These are phyloP conservation scores for Adelognathus sp. DNA, from an alignment of 2,888 invertebrate species.

Conservation along the genomic window DNA sequence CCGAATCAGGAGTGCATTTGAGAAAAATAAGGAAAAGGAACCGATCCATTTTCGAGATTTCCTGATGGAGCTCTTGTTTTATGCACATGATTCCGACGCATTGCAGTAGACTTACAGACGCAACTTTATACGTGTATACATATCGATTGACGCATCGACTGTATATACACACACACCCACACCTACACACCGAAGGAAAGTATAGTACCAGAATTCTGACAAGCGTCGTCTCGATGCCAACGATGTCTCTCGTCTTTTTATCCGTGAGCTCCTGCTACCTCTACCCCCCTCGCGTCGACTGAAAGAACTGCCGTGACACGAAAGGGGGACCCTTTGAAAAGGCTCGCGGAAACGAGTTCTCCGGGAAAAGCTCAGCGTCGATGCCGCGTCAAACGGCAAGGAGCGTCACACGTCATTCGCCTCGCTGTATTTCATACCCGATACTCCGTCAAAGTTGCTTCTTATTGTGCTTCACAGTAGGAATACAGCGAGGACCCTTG, in stretches of 20 bases:
- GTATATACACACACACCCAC: no score
- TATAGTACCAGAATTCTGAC: conserved; percentile 48
- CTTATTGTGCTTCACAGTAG: conserved; percentile 27
- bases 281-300: conserved; percentile 11
- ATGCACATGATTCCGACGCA: conserved; percentile 47
- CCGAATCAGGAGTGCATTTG: no score
- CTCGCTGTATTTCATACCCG: conserved; percentile 31
- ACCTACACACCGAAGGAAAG: conserved; percentile 25
- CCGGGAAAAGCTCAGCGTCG: conserved; percentile 54
- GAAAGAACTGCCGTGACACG: conserved; percentile 38
- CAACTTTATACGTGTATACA: conserved; percentile 17
- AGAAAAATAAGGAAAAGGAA: no score
- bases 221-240: conserved; percentile 52
- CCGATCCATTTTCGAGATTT: background rate
- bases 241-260: conserved; percentile 26
- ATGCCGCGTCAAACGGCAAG: conserved; percentile 53
- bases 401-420: conserved; percentile 54
- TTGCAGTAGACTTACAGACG: conserved; percentile 42
- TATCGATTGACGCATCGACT: conserved; percentile 47
- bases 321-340: conserved; percentile 42
- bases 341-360: conserved; percentile 44
- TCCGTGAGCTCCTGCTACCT: conserved; percentile 13
- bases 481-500: conserved; percentile 16
- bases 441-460: conserved; percentile 55
- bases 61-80: background rate